phyloP scores from a whole-genome alignment of 53 echinoderm and acorn worm species.

The Stichopus horrens region DNA sequence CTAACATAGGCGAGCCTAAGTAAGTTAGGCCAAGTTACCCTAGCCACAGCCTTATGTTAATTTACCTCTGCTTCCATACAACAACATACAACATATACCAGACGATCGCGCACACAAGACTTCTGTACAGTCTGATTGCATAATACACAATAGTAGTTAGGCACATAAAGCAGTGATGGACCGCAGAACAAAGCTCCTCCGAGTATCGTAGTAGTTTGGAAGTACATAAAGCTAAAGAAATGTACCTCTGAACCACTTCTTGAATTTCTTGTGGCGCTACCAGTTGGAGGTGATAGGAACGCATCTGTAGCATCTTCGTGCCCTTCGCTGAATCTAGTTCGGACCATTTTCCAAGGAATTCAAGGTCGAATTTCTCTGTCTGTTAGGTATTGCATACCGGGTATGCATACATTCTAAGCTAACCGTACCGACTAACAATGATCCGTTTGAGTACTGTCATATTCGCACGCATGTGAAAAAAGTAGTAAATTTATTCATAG shows the following conservation, averaged over 20 bases:
- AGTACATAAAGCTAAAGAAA: background rate
- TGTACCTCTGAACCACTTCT: slow-evolving; percentile 2
- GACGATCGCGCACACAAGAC: too few species aligned
- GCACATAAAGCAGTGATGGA: background rate
- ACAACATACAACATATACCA: too few species aligned
- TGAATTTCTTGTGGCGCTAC: background rate
- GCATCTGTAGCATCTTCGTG: background rate
- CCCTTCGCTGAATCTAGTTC: slow-evolving; percentile 1
- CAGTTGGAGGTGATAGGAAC: background rate
- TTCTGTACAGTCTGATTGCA: background rate
- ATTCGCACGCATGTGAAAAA: background rate
- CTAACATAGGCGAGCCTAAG: too few species aligned
- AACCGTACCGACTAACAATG: background rate
- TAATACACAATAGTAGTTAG: background rate
- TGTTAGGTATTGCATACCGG: background rate
- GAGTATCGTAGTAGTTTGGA: background rate
- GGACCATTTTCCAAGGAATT: background rate
- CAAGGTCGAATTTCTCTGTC: slow-evolving; percentile 7
- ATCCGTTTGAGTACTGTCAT: background rate
- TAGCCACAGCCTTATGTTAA: too few species aligned
- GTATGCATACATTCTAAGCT: background rate
- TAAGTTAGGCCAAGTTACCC: too few species aligned
- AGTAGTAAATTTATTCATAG: background rate
- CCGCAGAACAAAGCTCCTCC: background rate
- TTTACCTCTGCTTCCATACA: too few species aligned